Conservation (phyloP, 2,797 vertebrate genomes). For the Sphaeramia orbicularis region DNA sequence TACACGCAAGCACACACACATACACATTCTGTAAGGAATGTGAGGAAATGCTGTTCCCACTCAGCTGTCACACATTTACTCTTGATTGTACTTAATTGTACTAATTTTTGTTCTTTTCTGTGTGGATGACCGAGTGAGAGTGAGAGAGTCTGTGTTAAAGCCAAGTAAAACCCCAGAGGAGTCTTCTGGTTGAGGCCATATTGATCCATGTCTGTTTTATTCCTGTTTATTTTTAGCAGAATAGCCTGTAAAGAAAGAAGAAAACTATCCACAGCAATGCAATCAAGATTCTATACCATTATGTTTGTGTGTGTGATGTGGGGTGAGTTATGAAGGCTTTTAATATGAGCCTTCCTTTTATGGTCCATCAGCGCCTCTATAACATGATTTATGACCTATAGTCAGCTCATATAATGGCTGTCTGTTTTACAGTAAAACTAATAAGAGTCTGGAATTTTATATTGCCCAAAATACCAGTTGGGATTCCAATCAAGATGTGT, state of each 20-base stretch:
- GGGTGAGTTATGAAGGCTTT: slow-evolving; percentile 22
- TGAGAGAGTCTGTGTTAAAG: background rate
- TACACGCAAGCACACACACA: slow-evolving; percentile 1
- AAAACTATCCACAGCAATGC: slow-evolving; percentile 14
- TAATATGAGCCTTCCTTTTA: slow-evolving; percentile 32
- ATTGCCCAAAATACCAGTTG: background rate
- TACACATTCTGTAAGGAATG: background rate
- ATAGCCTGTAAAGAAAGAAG: slow-evolving; percentile 10
- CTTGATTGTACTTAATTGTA: background rate
- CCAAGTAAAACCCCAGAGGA: background rate
- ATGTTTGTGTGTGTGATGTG: slow-evolving; percentile 26
- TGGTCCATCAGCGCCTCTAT: slow-evolving; percentile 24
- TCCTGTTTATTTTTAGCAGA: slow-evolving; percentile 24
- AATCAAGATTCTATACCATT: slow-evolving; percentile 42
- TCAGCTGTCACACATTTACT: background rate
- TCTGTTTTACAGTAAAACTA: slow-evolving; percentile 32
- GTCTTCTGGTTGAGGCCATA: slow-evolving; percentile 20
- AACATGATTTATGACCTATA: slow-evolving; percentile 15
- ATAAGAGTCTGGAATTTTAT: slow-evolving; percentile 5
- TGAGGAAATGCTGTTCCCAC: no score
- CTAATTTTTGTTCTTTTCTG: background rate
- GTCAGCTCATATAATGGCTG: slow-evolving; percentile 13
- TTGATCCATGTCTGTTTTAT: slow-evolving; percentile 34
- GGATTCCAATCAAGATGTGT: background rate
- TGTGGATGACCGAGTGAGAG: background rate